Percentiles rank a stretch among this genome's conserved stretches.
Conservation (phyloP, 2,888 invertebrate genomes). For the Sympetrum striolatum region DNA sequence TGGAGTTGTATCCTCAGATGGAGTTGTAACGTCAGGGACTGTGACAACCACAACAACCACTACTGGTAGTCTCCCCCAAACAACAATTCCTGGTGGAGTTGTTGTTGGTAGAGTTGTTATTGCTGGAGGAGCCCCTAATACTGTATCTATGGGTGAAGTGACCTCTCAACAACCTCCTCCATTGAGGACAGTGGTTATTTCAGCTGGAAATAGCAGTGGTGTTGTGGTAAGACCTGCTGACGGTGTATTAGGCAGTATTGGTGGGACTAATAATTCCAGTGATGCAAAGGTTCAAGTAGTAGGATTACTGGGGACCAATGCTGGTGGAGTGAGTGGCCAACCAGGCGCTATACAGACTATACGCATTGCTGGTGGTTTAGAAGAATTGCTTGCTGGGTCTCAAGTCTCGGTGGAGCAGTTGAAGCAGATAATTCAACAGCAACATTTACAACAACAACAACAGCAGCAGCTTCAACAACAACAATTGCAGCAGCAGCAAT, state of each 20-base stretch:
- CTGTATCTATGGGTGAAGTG: constrained; percentile 21
- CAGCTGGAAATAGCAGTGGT: constrained; percentile 31
- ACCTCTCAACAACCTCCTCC: constrained; percentile 8
- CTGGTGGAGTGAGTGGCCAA: constrained; percentile 59
- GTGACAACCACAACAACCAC: constrained; percentile 53
- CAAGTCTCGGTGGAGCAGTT: constrained; percentile 51
- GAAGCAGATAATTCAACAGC: constrained; percentile 50
- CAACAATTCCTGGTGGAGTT: constrained; percentile 17
- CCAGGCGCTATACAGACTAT: constrained; percentile 86
- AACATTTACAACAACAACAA: constrained; percentile 48
- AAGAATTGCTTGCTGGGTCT: constrained; percentile 73
- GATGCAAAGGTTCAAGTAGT: constrained; percentile 34
- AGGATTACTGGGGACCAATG: constrained; percentile 19
- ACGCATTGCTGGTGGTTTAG: constrained; percentile 81
- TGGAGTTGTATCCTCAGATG: constrained; percentile 49
- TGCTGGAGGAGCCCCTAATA: neutral
- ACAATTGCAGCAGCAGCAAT: constrained; percentile 52
- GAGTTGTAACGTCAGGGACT: constrained; percentile 52
- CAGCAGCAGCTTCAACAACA: constrained; percentile 50
- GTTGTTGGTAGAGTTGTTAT: constrained; percentile 30
- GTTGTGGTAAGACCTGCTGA: constrained; percentile 25
- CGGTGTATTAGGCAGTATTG: constrained; percentile 3
- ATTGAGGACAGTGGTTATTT: constrained; percentile 32
- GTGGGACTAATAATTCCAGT: constrained; percentile 33
- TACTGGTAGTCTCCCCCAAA: constrained; percentile 54